Conservation (phyloP, 1,140 invertebrate species). For the Hetaerina americana region DNA sequence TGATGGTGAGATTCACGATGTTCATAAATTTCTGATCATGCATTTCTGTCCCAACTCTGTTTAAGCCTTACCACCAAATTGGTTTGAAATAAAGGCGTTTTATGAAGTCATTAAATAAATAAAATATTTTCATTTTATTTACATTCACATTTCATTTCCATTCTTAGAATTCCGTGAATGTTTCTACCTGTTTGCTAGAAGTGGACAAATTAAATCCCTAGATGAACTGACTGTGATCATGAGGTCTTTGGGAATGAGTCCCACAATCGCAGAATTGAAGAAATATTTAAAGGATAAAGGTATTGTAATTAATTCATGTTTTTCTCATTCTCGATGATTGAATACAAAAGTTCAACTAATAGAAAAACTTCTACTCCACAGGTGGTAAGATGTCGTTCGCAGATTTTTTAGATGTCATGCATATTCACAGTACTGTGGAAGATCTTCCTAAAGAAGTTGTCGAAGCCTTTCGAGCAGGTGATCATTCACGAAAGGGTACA, state of each 20-base stretch:
- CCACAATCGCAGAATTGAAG: constrained; percentile 79
- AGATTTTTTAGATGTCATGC: constrained; percentile 90
- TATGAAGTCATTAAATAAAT: neutral
- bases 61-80: constrained; percentile 1
- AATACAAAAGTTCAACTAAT: too few species aligned
- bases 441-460: constrained; percentile 80
- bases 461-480: constrained; percentile 76
- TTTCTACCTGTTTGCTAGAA: constrained; percentile 82
- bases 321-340: constrained; percentile 5
- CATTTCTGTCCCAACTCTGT: too few species aligned
- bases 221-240: constrained; percentile 89
- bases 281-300: constrained; percentile 74
- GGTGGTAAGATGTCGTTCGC: constrained; percentile 90
- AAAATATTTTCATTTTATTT: neutral
- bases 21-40: too few species aligned
- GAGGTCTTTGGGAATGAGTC: constrained; percentile 83
- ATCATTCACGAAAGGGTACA: constrained; percentile 54
- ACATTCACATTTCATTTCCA: too few species aligned
- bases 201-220: constrained; percentile 70
- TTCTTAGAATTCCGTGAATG: constrained; percentile 90
- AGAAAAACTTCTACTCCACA: constrained; percentile 23
- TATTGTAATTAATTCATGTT: constrained; percentile 20
- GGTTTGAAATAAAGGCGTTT: too few species aligned
- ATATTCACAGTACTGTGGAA: constrained; percentile 74
- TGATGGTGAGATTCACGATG: constrained; percentile 65